Base-by-base conservation (phyloP, 2,113 vertebrate species). In the Tragelaphus buxtoni region DNA sequence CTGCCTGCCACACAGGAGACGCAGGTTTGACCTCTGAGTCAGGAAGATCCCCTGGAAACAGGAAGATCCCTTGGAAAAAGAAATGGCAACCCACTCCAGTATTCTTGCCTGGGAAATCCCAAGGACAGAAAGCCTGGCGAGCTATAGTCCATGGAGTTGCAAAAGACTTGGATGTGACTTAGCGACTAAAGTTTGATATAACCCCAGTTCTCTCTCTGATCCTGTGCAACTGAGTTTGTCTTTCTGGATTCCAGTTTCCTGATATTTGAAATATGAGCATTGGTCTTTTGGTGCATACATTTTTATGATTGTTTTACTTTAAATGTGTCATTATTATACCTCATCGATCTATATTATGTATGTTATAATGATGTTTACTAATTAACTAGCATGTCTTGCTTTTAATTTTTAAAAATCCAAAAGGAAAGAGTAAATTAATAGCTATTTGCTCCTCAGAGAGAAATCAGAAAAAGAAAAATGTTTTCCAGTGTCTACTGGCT, bases 351-450 rank as follows among this genome's bases (percentile, higher is more conserved):
- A 22, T 61, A 35, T 20, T 76, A 77, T 53, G 1, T 61, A 26
- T 61, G n/a, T 30, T 60, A 61, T 24, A 88, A 93, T 58, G 63
- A 18, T 24, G 49, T 32, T 82, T 91, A 91, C 17, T 84, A 83
- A 81, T n/a, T 61, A 93, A 61, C 4, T 69, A 56, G 55, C 39
- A 69, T 72, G 53, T 26, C 42, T 87, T 92, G n/a, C 42, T 81
- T 92, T 97, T 20, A 45, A 69, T 39, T 96, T 88, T 89, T 9
- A 79, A 91, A 88, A 82, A 42, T 35, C n/a, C n/a, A 79, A 55
- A 95, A 96, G 39, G 39, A 81, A 87, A 76, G 9, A 80, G 65
- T n/a, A 72, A 7, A 58, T 81, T 97, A 83, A 95, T 92, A 94
- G 12, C 35, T 35, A 18, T 26, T 81, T 65, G 91, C 13, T 96